Evolutionary conservation across 2,113 vertebrate genomes (phyloP).

Genomic region (Anthoscopus minutus): DNA sequence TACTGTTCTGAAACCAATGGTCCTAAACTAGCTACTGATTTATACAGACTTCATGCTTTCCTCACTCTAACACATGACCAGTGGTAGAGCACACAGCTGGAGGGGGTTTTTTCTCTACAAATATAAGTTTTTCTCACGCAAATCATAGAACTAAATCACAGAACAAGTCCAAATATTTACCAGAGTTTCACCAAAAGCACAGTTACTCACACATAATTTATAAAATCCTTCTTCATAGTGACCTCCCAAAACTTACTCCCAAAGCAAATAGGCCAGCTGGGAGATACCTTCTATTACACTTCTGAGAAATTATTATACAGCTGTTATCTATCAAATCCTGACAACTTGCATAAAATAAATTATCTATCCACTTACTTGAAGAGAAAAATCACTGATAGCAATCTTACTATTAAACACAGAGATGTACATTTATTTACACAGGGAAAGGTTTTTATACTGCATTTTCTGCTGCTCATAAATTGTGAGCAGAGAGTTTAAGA

Average conservation of each 20-base stretch:
- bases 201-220: neutral
- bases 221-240: neutral
- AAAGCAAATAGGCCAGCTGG: neutral
- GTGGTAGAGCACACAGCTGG: neutral
- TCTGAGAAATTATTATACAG: neutral
- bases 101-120: neutral
- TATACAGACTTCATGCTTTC: neutral
- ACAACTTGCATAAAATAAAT: slow-evolving; percentile 16
- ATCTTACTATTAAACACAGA: neutral
- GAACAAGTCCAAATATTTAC: slow-evolving; percentile 6
- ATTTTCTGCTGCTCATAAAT: slow-evolving; percentile 13
- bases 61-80: neutral
- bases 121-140: neutral
- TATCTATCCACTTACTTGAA: slow-evolving; percentile 1
- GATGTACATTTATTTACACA: neutral
- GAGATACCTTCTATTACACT: neutral
- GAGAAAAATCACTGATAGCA: slow-evolving; percentile 14
- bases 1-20: neutral
- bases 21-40: neutral
- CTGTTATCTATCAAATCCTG: slow-evolving; percentile 9
- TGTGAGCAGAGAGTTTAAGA: neutral
- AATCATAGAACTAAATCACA: neutral
- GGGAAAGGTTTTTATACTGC: neutral
- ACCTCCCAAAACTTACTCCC: neutral
- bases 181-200: neutral